These are phyloP conservation scores for Porites cylindrica DNA, from an alignment of 92 coral and sea anemone species.

Conservation along the genomic window DNA sequence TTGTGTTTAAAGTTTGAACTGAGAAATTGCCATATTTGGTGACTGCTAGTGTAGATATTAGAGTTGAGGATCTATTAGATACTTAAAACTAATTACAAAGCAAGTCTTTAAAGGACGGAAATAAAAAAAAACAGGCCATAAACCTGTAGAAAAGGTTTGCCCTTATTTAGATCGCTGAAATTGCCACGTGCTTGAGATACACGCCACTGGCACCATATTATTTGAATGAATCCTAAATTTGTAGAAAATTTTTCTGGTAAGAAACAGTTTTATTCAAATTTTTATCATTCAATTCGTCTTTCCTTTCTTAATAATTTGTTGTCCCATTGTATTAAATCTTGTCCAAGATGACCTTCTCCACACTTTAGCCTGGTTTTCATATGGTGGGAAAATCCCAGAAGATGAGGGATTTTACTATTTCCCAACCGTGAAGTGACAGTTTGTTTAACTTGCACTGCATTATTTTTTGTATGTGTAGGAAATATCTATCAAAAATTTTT, in stretches of 20 bases:
- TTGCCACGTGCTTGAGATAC: neutral
- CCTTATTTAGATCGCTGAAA: neutral
- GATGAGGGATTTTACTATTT: too few species aligned
- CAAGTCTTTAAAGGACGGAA: neutral
- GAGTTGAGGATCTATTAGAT: neutral
- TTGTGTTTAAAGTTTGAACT: neutral
- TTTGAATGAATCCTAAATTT: neutral
- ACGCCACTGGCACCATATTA: too few species aligned
- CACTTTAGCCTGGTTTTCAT: too few species aligned
- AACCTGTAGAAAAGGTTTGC: neutral
- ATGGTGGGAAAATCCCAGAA: too few species aligned
- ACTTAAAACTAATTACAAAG: conserved; percentile 8
- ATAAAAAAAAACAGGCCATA: conserved; percentile 22
- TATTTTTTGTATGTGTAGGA: too few species aligned
- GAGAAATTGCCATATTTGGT: neutral
- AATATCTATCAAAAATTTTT: too few species aligned
- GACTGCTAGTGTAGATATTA: neutral
- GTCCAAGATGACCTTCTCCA: too few species aligned
- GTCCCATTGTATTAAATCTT: too few species aligned
- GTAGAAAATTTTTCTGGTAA: neutral
- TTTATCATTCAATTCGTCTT: neutral
- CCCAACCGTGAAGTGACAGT: too few species aligned
- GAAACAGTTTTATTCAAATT: neutral
- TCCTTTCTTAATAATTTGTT: neutral
- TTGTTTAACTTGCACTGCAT: too few species aligned